A percentile compares a stretch with the other conserved stretches of the same genome.
Conservation (phyloP, 1,140 invertebrate species). For the Brachystomella parvula region DNA sequence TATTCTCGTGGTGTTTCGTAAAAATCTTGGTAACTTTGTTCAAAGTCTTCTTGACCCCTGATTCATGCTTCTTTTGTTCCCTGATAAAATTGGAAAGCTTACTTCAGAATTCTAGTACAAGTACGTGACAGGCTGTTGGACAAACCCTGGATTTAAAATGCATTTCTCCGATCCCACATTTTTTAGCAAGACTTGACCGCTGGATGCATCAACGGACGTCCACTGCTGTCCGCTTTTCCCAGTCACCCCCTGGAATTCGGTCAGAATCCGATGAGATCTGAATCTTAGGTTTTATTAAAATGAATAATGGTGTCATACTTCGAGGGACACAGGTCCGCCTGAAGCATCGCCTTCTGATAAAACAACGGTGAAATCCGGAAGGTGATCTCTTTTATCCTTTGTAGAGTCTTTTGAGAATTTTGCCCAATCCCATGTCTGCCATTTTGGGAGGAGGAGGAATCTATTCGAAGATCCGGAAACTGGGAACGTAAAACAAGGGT, state of each 20-base stretch:
- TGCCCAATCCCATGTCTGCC: background rate
- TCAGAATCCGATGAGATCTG: background rate
- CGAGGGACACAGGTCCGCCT: background rate
- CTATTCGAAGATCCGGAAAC: background rate
- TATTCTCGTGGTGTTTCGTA: background rate
- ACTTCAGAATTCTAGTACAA: background rate
- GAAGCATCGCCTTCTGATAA: background rate
- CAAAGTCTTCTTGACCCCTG: background rate
- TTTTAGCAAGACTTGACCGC: background rate
- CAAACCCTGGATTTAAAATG: background rate
- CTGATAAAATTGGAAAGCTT: background rate
- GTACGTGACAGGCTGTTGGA: background rate
- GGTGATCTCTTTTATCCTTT: background rate
- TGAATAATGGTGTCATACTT: background rate
- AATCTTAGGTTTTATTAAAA: background rate
- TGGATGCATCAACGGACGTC: background rate
- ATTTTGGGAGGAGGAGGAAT: background rate
- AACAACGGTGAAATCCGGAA: background rate
- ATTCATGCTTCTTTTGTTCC: background rate
- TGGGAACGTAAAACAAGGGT: background rate
- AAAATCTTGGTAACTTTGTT: background rate
- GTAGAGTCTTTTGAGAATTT: background rate
- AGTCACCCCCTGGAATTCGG: background rate
- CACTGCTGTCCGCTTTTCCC: constrained; percentile 1
- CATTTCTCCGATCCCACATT: background rate